Percentiles rank a stretch among this genome's conserved stretches.
These are phyloP conservation scores for Osmerus eperlanus DNA, from an alignment of 2,113 vertebrate genomes.

Conservation along the genomic window DNA sequence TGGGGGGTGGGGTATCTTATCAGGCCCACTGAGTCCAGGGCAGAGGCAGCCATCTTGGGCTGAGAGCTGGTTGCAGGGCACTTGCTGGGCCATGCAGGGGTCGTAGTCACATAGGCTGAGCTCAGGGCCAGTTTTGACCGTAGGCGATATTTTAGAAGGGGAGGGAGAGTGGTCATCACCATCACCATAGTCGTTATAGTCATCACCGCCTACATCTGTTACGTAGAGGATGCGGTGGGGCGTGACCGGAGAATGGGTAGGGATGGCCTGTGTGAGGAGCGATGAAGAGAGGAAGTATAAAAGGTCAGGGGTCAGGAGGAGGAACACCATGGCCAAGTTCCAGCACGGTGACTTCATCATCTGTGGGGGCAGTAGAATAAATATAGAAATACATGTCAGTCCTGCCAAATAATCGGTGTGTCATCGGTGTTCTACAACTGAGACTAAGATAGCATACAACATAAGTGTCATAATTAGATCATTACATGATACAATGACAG, in stretches of 20 bases:
- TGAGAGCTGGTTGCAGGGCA: constrained; percentile 47
- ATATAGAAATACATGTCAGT: no score
- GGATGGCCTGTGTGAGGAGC: constrained; percentile 25
- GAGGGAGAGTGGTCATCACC: background rate
- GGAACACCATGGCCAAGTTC: constrained; percentile 38
- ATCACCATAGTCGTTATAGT: background rate
- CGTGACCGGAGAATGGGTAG: constrained; percentile 38
- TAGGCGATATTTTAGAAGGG: background rate
- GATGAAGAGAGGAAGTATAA: constrained; percentile 10
- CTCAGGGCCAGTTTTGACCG: background rate
- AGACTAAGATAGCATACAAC: background rate
- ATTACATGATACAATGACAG: background rate
- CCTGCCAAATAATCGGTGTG: no score
- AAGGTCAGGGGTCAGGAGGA: constrained; percentile 52
- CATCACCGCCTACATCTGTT: background rate
- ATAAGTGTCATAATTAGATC: background rate
- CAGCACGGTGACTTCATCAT: constrained; percentile 42
- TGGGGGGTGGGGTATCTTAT: constrained; percentile 48
- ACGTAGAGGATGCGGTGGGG: constrained; percentile 33
- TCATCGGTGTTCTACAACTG: no score
- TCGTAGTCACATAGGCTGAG: constrained; percentile 48
- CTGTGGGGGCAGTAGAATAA: constrained; percentile 42
- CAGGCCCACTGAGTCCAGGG: constrained; percentile 59
- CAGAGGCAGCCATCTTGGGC: constrained; percentile 57
- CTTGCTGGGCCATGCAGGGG: constrained; percentile 60